Evolutionary conservation across 2,113 vertebrate species (phyloP).

Genomic region (Muscicapa adusta): DNA sequence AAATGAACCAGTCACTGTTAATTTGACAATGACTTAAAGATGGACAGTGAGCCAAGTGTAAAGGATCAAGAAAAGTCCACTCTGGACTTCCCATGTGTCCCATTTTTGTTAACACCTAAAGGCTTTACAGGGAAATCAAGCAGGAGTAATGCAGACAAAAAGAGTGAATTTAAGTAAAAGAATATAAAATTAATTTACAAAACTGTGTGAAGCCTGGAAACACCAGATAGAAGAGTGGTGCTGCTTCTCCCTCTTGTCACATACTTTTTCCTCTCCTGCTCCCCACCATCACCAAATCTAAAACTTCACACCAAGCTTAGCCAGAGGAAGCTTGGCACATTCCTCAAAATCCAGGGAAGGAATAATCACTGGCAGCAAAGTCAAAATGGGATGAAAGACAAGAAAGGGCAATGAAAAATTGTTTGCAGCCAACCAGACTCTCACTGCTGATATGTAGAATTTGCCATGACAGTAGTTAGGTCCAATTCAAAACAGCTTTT

Average conservation of each 20-base stretch:
- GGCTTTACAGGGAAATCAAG: neutral
- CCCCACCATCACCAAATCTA: neutral
- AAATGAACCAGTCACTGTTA: neutral
- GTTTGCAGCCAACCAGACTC: neutral
- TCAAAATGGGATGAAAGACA: neutral
- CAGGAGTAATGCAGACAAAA: neutral
- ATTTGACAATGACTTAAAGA: neutral
- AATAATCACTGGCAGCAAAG: neutral
- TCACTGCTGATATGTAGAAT: neutral
- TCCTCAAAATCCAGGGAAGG: neutral
- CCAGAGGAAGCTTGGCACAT: neutral
- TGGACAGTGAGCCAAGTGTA: fast-evolving
- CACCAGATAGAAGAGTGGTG: neutral
- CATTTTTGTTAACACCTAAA: neutral
- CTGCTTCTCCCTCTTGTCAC: neutral
- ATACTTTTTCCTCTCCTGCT: neutral
- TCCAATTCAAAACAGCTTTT: neutral
- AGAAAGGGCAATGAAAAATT: neutral
- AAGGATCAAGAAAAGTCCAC: neutral
- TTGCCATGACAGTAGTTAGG: neutral
- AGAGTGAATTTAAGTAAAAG: neutral
- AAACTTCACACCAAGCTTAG: neutral
- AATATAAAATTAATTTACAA: neutral
- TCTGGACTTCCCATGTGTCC: fast-evolving
- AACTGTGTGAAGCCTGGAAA: neutral